These are phyloP conservation scores for Drosophila macrospina DNA, from an alignment of 2,888 invertebrate genomes.

Conservation along the genomic window DNA sequence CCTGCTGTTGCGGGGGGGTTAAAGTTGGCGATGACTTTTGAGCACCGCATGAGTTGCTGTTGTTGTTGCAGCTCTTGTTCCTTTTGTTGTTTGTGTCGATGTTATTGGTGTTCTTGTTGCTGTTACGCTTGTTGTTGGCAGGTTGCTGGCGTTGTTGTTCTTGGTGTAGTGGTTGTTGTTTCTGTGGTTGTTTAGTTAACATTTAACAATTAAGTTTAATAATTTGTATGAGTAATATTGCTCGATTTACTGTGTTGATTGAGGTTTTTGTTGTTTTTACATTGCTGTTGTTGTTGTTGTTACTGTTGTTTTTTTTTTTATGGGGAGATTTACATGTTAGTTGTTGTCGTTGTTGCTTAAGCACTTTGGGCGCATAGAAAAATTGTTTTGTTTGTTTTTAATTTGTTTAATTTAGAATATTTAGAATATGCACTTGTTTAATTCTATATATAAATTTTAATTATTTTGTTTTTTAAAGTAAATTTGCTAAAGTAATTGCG, in stretches of 20 bases:
- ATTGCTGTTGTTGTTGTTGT: constrained; percentile 43
- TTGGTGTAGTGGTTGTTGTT: constrained; percentile 48
- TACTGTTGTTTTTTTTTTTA: constrained; percentile 44
- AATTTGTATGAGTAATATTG: constrained; percentile 68
- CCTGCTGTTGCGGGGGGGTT: constrained; percentile 26
- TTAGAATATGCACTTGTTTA: constrained; percentile 43
- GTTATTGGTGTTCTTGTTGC: constrained; percentile 43
- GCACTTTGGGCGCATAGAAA: constrained; percentile 74
- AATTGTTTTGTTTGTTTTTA: constrained; percentile 29
- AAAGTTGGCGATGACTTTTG: constrained; percentile 35
- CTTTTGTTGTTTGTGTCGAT: constrained; percentile 42
- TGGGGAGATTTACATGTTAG: constrained; percentile 23
- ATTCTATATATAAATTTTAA: constrained; percentile 2
- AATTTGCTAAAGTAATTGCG: constrained; percentile 75
- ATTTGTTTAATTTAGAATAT: constrained; percentile 12
- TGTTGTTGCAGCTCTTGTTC: constrained; percentile 42
- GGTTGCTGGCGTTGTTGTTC: constrained; percentile 58
- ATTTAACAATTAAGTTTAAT: constrained; percentile 67
- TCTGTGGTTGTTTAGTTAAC: constrained; percentile 55
- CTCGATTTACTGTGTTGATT: constrained; percentile 67
- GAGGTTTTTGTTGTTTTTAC: constrained; percentile 57
- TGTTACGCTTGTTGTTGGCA: constrained; percentile 56
- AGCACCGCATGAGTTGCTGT: constrained; percentile 67
- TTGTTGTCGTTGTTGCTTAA: constrained; percentile 58
- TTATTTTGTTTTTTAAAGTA: constrained; percentile 61